A percentile compares a stretch with the other conserved stretches of the same genome.
Evolutionary conservation across 2,113 vertebrate genomes (phyloP).

Genomic region (Amblyopsis rosae): DNA sequence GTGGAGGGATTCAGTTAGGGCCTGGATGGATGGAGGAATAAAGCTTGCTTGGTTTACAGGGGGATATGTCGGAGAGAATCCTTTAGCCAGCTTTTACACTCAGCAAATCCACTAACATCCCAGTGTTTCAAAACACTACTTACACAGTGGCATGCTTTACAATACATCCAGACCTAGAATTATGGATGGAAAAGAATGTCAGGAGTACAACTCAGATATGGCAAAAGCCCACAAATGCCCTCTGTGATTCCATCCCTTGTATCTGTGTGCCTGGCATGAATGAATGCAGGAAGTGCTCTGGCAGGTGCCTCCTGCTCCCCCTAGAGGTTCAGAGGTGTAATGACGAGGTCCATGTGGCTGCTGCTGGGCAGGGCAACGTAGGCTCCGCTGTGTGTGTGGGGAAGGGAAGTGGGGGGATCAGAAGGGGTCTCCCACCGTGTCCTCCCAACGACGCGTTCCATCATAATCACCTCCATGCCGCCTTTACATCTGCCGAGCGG

Average conservation of each 20-base stretch:
- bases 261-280: constrained; percentile 50
- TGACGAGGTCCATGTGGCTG: constrained; percentile 31
- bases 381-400: constrained; percentile 3
- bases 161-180: constrained; percentile 40
- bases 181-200: constrained; percentile 45
- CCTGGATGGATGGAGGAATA: constrained; percentile 43
- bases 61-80: constrained; percentile 52
- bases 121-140: constrained; percentile 58
- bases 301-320: constrained; percentile 37
- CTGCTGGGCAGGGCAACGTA: constrained; percentile 22
- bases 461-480: constrained; percentile 31
- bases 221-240: constrained; percentile 53
- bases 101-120: constrained; percentile 55
- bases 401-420: constrained; percentile 8
- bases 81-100: constrained; percentile 58
- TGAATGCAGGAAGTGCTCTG: constrained; percentile 49
- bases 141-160: constrained; percentile 48
- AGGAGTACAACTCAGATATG: constrained; percentile 49
- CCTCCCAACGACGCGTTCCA: constrained; percentile 19
- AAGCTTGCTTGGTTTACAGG: constrained; percentile 56
- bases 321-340: constrained; percentile 35
- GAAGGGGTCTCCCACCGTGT: constrained; percentile 13
- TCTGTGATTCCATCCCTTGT: constrained; percentile 54
- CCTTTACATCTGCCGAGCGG: constrained; percentile 36
- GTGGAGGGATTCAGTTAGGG: constrained; percentile 41